Percentiles rank a stretch among this genome's conserved stretches.
Evolutionary conservation across 1,140 invertebrate species (phyloP).

Genomic region (Oppia nitens): DNA sequence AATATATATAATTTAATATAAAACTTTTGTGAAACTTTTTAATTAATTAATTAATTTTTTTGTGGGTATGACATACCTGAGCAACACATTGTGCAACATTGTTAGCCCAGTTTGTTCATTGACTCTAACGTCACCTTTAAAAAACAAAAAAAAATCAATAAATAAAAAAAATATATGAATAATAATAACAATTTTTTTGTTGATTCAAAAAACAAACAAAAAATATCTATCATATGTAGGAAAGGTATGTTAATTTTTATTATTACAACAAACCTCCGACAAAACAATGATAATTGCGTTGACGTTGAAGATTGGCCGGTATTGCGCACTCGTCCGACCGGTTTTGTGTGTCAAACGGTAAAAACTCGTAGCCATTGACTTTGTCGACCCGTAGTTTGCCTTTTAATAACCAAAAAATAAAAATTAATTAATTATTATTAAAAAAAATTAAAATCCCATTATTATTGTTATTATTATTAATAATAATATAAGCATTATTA

Average conservation of each 20-base stretch:
- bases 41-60: too few species aligned
- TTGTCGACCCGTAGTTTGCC: conserved; percentile 7
- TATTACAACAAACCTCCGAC: conserved; percentile 3
- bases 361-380: conserved; percentile 13
- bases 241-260: background rate
- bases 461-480: too few species aligned
- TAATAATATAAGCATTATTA: too few species aligned
- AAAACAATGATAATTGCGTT: conserved; percentile 14
- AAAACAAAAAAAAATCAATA: conserved; percentile 10
- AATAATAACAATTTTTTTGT: too few species aligned
- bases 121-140: conserved; percentile 33
- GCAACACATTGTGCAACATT: conserved; percentile 29
- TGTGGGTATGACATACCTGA: too few species aligned
- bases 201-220: too few species aligned
- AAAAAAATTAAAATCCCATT: too few species aligned
- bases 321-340: conserved; percentile 15
- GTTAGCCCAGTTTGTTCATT: conserved; percentile 33
- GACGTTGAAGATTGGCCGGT: background rate
- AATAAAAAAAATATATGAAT: background rate
- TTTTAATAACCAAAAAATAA: too few species aligned
- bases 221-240: too few species aligned
- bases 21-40: too few species aligned
- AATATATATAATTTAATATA: too few species aligned
- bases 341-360: conserved; percentile 14
- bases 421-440: too few species aligned